Conservation (phyloP, 2,113 vertebrate species). For the human (Homo sapiens) region GRCh38 chr18:24733501-24734000, state of each 20-base stretch:
- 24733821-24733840: not conserved
- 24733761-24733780: not conserved
- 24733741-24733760: not conserved
- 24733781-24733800: not conserved
- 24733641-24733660: not conserved
- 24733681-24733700: not conserved
- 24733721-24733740: not conserved
- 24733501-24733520: not conserved
- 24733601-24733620: not conserved
- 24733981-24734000: constrained; percentile 41
- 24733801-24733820: not conserved
- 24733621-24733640: not conserved
- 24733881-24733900: constrained; percentile 37
- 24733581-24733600: not conserved
- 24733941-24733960: not conserved
- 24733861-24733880: not conserved
- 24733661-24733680: not conserved
- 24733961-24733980: constrained; percentile 53
- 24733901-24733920: constrained; percentile 26
- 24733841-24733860: not conserved
- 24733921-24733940: not conserved
- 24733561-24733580: not conserved
- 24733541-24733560: not conserved
- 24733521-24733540: not conserved
- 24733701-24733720: not conserved